Evolutionary conservation across 1,140 invertebrate genomes (phyloP).

Genomic region (Drosophila sechellia): DNA sequence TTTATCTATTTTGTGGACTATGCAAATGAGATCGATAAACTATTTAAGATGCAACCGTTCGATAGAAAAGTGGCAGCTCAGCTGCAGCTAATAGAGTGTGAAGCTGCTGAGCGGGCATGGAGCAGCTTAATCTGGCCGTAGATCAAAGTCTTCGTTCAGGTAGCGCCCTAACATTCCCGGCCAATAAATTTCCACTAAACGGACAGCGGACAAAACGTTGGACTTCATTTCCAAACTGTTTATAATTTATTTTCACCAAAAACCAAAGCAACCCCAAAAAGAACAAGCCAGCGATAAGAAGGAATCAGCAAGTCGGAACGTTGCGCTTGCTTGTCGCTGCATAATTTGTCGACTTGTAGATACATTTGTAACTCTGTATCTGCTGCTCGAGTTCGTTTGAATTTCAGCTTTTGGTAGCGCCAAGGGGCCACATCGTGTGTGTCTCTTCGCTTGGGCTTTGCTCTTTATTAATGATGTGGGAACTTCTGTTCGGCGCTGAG

Average conservation of each 20-base stretch:
- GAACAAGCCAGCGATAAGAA: slow-evolving; percentile 28
- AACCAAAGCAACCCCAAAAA: slow-evolving; percentile 20
- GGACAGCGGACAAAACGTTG: slow-evolving; percentile 72
- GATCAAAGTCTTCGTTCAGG: slow-evolving; percentile 56
- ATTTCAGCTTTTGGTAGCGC: slow-evolving; percentile 54
- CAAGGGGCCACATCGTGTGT: slow-evolving; percentile 63
- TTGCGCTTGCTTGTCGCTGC: slow-evolving; percentile 62
- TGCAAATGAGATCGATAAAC: slow-evolving; percentile 79
- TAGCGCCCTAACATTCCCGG: slow-evolving; percentile 46
- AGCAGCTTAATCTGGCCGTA: slow-evolving; percentile 24
- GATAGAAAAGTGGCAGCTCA: slow-evolving; percentile 29
- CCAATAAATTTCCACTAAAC: slow-evolving; percentile 74
- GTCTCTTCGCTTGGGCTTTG: slow-evolving; percentile 33
- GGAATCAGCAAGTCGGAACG: slow-evolving; percentile 11
- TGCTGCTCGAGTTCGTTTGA: slow-evolving; percentile 71
- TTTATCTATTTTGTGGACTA: slow-evolving; percentile 43
- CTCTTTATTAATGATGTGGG: slow-evolving; percentile 78
- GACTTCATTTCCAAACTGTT: slow-evolving; percentile 72
- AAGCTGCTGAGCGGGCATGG: slow-evolving; percentile 40
- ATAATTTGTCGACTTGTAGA: slow-evolving; percentile 81
- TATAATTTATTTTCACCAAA: slow-evolving; percentile 73
- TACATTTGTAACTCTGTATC: slow-evolving; percentile 76
- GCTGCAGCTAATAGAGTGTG: slow-evolving; percentile 74
- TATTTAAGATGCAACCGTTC: slow-evolving; percentile 60
- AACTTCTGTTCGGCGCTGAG: slow-evolving; percentile 66